These are phyloP conservation scores for Aselliscus stoliczkanus DNA, from an alignment of 2,797 vertebrate species.

Conservation along the genomic window DNA sequence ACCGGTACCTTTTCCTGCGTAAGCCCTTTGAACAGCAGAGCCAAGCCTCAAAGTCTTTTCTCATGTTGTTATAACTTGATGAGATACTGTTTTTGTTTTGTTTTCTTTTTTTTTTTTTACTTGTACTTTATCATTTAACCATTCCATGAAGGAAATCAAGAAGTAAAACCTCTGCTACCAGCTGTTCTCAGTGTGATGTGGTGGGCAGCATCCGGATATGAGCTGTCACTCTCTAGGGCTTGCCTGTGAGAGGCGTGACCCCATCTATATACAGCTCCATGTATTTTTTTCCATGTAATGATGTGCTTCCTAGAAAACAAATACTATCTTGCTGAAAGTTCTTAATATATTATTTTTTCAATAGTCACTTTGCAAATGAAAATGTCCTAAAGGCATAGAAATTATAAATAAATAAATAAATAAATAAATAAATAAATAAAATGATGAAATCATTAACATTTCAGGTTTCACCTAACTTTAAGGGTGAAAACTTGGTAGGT, in stretches of 20 bases:
- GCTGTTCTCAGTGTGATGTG: neutral
- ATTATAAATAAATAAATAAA: neutral
- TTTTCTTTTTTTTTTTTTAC: neutral
- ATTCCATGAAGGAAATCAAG: neutral
- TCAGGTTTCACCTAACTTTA: neutral
- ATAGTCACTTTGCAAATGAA: neutral
- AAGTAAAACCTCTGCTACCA: neutral
- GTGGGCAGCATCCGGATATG: fast-evolving
- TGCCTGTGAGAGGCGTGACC: neutral
- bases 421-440: neutral
- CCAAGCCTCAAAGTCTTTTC: neutral
- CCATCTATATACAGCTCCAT: neutral
- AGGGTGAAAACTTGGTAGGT: neutral
- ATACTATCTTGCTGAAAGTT: neutral
- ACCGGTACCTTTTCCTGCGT: neutral
- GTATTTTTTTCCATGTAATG: neutral
- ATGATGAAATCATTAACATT: neutral
- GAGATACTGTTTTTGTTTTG: neutral
- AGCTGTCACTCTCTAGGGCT: neutral
- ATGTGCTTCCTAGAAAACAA: neutral
- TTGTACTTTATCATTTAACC: neutral
- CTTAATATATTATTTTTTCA: neutral
- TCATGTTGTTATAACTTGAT: neutral
- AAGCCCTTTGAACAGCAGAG: neutral
- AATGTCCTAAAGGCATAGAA: neutral